Evolutionary conservation across 2,797 vertebrate species (phyloP).

Genomic region (Hylomyscus alleni): DNA sequence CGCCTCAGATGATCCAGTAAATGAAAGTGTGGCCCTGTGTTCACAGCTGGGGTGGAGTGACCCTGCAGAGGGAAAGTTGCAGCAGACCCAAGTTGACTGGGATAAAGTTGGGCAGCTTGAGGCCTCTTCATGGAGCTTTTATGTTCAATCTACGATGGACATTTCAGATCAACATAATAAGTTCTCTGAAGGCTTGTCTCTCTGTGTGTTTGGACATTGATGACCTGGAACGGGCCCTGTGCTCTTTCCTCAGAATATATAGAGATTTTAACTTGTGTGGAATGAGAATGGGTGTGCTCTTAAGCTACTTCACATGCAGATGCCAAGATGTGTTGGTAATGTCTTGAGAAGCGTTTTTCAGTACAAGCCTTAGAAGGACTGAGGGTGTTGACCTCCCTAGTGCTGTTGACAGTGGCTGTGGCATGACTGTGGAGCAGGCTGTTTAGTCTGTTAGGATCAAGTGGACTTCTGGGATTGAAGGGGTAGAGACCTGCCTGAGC

Average conservation of each 20-base stretch:
- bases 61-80: too few species aligned
- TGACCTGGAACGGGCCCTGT: neutral
- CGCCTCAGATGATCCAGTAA: neutral
- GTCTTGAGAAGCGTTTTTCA: neutral
- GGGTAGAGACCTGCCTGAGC: neutral
- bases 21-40: neutral
- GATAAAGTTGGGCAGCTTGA: neutral
- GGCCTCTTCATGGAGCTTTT: neutral
- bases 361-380: too few species aligned
- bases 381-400: neutral
- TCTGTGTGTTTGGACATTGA: conserved; percentile 1
- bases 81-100: neutral
- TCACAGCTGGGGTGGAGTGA: neutral
- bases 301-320: neutral
- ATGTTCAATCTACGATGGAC: conserved; percentile 27
- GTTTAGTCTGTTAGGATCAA: neutral
- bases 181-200: conserved; percentile 39
- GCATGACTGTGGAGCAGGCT: neutral
- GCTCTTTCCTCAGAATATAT: neutral
- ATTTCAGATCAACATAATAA: conserved; percentile 2
- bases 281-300: neutral
- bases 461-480: too few species aligned
- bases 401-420: neutral
- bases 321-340: neutral
- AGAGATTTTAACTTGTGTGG: neutral